A percentile compares a stretch with the other conserved stretches of the same genome.
phyloP scores from a whole-genome alignment of 37 sponge, comb jelly and placozoan genomes.

The Ianthella basta region DNA sequence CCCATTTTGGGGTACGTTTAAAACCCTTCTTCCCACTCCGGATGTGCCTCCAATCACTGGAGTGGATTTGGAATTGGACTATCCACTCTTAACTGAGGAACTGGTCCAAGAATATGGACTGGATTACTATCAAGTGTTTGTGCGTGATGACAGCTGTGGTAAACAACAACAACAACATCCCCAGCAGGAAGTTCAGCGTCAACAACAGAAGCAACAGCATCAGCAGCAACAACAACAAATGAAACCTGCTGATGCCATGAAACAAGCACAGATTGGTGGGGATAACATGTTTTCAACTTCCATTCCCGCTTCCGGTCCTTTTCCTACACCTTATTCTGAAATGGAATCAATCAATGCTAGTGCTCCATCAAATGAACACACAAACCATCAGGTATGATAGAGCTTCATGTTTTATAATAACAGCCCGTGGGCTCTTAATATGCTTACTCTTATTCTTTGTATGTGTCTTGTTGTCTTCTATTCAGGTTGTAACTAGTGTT shows the following conservation, averaged over 20 bases:
- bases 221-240: too few species aligned
- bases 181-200: too few species aligned
- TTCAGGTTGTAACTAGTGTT: too few species aligned
- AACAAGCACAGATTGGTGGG: neutral
- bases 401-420: too few species aligned
- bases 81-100: neutral
- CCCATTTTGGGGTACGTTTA: conserved; percentile 27
- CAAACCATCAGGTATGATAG: too few species aligned
- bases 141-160: neutral
- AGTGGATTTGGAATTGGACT: conserved; percentile 11
- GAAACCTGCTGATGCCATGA: neutral
- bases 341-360: neutral
- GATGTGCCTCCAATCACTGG: conserved; percentile 17
- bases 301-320: neutral
- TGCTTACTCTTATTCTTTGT: neutral
- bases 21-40: conserved; percentile 21
- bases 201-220: too few species aligned
- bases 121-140: neutral
- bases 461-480: neutral
- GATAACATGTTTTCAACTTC: neutral
- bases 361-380: neutral
- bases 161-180: neutral
- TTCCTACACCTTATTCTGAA: neutral
- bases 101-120: conserved; percentile 21
- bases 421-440: too few species aligned